Percentiles rank a stretch among this genome's conserved stretches.
These are phyloP conservation scores for Ferdinandea cuprea DNA, from an alignment of 2,888 invertebrate genomes.

Conservation along the genomic window DNA sequence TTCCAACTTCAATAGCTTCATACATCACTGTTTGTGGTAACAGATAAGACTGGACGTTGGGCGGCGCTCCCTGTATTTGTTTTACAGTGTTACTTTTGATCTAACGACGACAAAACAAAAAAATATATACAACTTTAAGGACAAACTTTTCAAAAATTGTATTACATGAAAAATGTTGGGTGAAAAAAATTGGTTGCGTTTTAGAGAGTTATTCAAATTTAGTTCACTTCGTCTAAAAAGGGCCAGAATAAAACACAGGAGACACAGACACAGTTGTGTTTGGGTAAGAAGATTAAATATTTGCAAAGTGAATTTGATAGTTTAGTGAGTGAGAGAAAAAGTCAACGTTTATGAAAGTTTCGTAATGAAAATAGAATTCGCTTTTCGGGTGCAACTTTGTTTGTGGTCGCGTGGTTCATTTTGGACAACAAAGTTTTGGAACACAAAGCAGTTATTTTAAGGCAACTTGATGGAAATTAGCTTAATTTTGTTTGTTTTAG, in stretches of 20 bases:
- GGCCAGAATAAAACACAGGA: too few species aligned
- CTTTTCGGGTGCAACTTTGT: slow-evolving; percentile 1
- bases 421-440: too few species aligned
- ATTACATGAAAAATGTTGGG: not conserved
- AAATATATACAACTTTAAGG: not conserved
- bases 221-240: too few species aligned
- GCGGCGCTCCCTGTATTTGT: not conserved
- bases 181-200: not conserved
- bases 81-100: slow-evolving; percentile 18
- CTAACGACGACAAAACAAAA: slow-evolving; percentile 26
- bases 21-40: slow-evolving; percentile 9
- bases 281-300: slow-evolving; percentile 35
- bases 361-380: slow-evolving; percentile 11
- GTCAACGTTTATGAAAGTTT: slow-evolving; percentile 1
- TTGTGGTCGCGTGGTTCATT: not conserved
- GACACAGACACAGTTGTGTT: not conserved
- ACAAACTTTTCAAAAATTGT: slow-evolving; percentile 26
- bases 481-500: too few species aligned
- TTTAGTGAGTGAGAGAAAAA: not conserved
- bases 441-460: too few species aligned
- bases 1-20: slow-evolving; percentile 17
- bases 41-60: not conserved
- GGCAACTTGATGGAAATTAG: too few species aligned
- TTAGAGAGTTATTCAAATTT: not conserved
- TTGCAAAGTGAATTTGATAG: slow-evolving; percentile 39